Evolutionary conservation across 2,797 vertebrate genomes (phyloP).

Genomic region (Scomberomorus guttatus): DNA sequence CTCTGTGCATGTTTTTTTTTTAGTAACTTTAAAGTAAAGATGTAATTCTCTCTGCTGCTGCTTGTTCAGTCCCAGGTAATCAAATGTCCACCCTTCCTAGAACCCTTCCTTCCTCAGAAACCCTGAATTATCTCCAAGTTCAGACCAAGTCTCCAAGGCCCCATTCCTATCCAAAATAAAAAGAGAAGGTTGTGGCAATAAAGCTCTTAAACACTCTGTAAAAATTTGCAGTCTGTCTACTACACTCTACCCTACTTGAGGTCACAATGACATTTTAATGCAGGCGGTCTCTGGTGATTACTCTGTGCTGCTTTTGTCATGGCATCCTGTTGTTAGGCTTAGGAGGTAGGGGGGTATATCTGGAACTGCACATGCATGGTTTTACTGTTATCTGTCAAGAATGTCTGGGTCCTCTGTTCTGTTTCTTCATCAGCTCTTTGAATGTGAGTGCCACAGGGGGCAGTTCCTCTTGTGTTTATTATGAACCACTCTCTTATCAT

Average conservation of each 20-base stretch:
- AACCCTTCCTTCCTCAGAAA: neutral
- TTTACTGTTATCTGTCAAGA: conserved; percentile 9
- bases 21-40: neutral
- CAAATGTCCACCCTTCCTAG: neutral
- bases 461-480: neutral
- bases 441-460: neutral
- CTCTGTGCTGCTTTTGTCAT: neutral
- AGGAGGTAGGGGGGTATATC: neutral
- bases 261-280: no score
- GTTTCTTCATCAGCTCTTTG: conserved; percentile 11
- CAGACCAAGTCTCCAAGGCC: neutral
- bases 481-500: conserved; percentile 4
- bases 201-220: no score
- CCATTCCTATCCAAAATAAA: neutral
- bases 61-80: neutral
- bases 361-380: neutral
- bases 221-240: neutral
- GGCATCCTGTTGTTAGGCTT: neutral
- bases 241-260: neutral
- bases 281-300: no score
- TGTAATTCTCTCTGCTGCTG: neutral
- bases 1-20: no score
- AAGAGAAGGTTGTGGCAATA: no score
- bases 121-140: no score
- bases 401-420: neutral